A percentile compares a stretch with the other conserved stretches of the same genome.
These are phyloP conservation scores for Myotis yumanensis DNA, from an alignment of 2,113 vertebrate species.

Conservation along the genomic window DNA sequence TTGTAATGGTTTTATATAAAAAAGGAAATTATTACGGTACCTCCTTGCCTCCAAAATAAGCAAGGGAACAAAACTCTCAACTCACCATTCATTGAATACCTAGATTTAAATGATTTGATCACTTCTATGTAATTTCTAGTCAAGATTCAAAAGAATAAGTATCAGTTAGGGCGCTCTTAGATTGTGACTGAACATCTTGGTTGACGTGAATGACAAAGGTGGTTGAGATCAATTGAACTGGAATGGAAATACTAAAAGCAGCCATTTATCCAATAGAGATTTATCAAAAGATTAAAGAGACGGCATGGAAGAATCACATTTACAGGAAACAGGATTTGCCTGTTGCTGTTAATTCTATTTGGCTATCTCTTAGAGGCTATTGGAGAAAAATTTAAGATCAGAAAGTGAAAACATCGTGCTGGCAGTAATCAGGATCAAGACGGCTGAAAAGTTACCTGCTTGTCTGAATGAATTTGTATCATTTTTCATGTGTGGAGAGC, in stretches of 20 bases:
- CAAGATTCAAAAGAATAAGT: background rate
- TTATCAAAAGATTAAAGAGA: background rate
- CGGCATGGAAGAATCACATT: background rate
- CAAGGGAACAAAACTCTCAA: background rate
- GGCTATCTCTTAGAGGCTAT: background rate
- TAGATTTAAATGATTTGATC: background rate
- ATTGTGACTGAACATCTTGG: background rate
- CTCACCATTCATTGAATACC: background rate
- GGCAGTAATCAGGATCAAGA: background rate
- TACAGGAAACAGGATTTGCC: background rate
- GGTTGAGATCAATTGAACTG: background rate
- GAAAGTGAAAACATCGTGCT: background rate
- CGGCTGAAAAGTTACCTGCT: background rate
- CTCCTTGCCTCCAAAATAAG: background rate
- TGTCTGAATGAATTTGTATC: conserved; percentile 22
- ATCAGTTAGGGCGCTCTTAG: background rate
- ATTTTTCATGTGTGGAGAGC: background rate
- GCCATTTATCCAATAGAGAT: background rate
- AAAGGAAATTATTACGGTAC: background rate
- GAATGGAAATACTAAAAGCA: background rate
- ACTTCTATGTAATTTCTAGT: background rate
- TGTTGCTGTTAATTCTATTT: background rate
- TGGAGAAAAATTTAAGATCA: background rate
- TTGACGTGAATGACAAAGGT: background rate
- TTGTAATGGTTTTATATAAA: background rate